These are phyloP conservation scores for Sinhomidia bicolor DNA, from an alignment of 2,888 invertebrate genomes.

Conservation along the genomic window DNA sequence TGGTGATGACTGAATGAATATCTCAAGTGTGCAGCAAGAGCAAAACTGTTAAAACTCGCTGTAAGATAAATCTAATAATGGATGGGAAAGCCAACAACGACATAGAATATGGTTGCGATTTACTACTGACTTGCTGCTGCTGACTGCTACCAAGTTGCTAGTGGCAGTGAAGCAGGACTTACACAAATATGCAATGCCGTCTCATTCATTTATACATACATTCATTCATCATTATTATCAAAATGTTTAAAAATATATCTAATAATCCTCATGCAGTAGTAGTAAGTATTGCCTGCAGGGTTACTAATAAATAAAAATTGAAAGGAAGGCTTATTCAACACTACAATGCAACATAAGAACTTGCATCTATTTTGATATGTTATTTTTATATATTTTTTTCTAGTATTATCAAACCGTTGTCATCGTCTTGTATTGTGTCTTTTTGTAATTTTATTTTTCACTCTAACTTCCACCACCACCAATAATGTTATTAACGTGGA, in stretches of 20 bases:
- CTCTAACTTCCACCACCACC: background rate
- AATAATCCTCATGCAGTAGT: slow-evolving; percentile 20
- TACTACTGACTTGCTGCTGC: too few relatives aligned
- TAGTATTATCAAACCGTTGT: background rate
- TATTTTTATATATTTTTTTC: background rate
- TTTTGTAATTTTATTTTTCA: too few relatives aligned
- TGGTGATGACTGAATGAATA: slow-evolving; percentile 55
- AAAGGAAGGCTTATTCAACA: slow-evolving; percentile 51
- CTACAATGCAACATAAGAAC: slow-evolving; percentile 8
- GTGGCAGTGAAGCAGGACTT: background rate
- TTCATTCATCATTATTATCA: background rate
- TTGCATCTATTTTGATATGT: slow-evolving; percentile 4
- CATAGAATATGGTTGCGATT: background rate
- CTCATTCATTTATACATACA: background rate
- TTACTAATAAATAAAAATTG: slow-evolving; percentile 45
- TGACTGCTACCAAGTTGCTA: too few relatives aligned
- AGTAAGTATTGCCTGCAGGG: background rate
- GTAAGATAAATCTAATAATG: background rate
- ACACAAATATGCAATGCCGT: slow-evolving; percentile 8
- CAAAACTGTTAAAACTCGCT: background rate
- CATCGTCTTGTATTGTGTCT: background rate
- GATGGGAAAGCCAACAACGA: background rate
- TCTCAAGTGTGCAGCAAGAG: background rate
- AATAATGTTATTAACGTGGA: slow-evolving; percentile 22
- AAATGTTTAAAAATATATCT: slow-evolving; percentile 8